Evolutionary conservation across 1,140 invertebrate genomes (phyloP).

Genomic region (Wiebesia pumilae): DNA sequence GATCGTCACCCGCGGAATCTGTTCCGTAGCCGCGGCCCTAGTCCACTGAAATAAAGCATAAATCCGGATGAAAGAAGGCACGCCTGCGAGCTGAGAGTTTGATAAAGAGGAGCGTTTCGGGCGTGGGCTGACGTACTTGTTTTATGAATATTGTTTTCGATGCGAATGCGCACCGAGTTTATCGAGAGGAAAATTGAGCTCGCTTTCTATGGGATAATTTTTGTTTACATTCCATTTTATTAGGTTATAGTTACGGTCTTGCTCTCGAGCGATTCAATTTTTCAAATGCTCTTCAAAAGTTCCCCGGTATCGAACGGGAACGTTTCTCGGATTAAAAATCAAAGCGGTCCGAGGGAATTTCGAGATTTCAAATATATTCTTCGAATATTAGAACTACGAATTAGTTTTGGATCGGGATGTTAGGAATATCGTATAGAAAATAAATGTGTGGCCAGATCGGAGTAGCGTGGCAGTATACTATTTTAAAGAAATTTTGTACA

Average conservation of each 20-base stretch:
- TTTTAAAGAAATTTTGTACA: too few relatives aligned
- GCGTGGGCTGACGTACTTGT: background rate
- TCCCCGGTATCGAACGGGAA: too few relatives aligned
- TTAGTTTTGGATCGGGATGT: too few relatives aligned
- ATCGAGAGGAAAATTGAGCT: slow-evolving; percentile 6
- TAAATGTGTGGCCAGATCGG: too few relatives aligned
- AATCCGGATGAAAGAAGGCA: background rate
- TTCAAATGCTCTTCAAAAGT: background rate
- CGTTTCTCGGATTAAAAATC: too few relatives aligned
- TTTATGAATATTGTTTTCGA: background rate
- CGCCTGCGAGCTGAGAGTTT: background rate
- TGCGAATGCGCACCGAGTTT: background rate
- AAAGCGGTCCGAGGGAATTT: too few relatives aligned
- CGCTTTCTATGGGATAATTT: background rate
- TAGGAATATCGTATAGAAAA: too few relatives aligned
- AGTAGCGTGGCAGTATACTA: too few relatives aligned
- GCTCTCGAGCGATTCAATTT: background rate
- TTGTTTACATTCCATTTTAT: background rate
- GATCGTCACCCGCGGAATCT: background rate
- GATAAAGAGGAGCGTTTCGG: background rate
- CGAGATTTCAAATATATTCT: too few relatives aligned
- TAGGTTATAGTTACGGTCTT: background rate
- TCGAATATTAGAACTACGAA: too few relatives aligned
- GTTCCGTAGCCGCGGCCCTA: too few relatives aligned
- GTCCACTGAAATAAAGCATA: background rate